Base-by-base conservation (phyloP, 2,888 invertebrate genomes). In the Volucella zonaria region DNA sequence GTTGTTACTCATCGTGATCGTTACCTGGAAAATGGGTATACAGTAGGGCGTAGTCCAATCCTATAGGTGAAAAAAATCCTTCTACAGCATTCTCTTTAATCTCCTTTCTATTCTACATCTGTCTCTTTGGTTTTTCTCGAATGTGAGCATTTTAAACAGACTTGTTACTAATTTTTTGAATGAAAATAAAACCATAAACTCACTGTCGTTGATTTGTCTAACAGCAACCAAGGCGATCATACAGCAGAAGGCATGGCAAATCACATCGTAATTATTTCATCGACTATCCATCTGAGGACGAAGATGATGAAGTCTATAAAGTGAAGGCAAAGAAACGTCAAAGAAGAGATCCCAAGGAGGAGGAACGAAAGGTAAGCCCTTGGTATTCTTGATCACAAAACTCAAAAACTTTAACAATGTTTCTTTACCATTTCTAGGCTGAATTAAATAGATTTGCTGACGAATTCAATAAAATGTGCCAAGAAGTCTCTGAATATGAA, bases 381-480 rank as follows among this genome's bases (percentile, higher is more conserved):
- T 12, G 12, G 2, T 11, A 42, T 42, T 6, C 9, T 14, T 8
- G 14, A 14, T 49, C 23, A 66, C 12, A 4, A 4, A 18, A 6
- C 6, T 31, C 12, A 45, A 62, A n/a, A 47, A 15, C 2, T 31
- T 18, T 18, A 31, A 31, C 31, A 31, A n/a, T 61, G 10, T 18
- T 14, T 4, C 18, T 59, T 8, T 45, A 18, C n/a, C 14, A 12
- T 15, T 62, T 40, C 59, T 47, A 87, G 87, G 76, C 77, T 2
- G 88, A 89, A 31, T 49, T 92, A 4, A 68, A 88, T 0, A 82
- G 89, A 8, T 92, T 90, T 56, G 86, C 89, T 6, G 86, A 88
- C n/a, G 89, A 90, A 51, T 91, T 91, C 70, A 91, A 91, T 73
- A 87, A 89, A 67, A 88, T 91, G 88, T 90, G 90, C 56, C 88